Evolutionary conservation across 2,797 vertebrate species (phyloP).

Genomic region (Zalophus californianus): DNA sequence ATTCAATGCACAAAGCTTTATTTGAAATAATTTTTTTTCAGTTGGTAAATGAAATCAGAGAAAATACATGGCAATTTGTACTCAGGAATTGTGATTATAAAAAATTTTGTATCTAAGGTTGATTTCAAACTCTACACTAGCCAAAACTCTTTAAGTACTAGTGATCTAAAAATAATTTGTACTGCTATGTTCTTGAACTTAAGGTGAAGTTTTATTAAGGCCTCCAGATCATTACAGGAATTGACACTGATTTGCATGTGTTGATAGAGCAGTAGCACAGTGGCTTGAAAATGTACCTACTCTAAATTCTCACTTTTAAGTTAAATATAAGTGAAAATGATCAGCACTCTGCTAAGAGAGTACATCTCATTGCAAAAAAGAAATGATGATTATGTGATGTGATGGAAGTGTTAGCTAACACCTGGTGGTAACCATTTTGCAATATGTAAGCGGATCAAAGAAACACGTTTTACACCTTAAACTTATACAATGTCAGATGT

Average conservation of each 20-base stretch:
- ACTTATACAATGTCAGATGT: background rate
- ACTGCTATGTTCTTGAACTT: background rate
- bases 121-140: background rate
- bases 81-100: slow-evolving; percentile 27
- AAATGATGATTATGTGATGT: background rate
- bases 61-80: background rate
- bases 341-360: background rate
- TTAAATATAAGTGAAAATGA: background rate
- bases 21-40: background rate
- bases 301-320: slow-evolving; percentile 11
- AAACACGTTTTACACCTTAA: background rate
- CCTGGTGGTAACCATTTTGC: background rate
- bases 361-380: background rate
- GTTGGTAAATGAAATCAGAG: background rate
- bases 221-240: background rate
- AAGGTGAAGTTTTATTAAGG: background rate
- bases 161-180: slow-evolving; percentile 5
- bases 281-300: slow-evolving; percentile 10
- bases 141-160: background rate
- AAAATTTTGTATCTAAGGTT: background rate
- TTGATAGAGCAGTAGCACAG: background rate
- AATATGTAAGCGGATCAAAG: background rate
- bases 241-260: background rate
- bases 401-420: background rate
- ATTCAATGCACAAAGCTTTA: background rate